Percentiles rank a stretch among this genome's conserved stretches.
Evolutionary conservation across 2,888 invertebrate genomes (phyloP).

Genomic region (Athalia circularis): DNA sequence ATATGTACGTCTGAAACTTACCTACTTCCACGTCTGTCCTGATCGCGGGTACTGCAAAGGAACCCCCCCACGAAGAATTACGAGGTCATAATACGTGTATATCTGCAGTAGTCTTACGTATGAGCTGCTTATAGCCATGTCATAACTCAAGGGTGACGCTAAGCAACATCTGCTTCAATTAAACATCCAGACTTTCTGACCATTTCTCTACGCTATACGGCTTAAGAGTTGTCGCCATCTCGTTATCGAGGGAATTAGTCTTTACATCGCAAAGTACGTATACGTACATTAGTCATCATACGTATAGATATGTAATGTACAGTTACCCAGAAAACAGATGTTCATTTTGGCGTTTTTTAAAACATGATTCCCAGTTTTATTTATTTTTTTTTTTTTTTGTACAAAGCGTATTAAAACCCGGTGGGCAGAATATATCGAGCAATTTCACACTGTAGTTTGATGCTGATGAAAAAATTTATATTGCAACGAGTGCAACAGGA

Average conservation of each 20-base stretch:
- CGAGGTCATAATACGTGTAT: constrained; percentile 15
- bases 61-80: constrained; percentile 18
- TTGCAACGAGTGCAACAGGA: neutral
- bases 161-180: constrained; percentile 36
- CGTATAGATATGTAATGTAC: neutral
- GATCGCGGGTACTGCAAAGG: neutral
- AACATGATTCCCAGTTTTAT: neutral
- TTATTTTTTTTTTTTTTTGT: neutral
- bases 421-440: neutral
- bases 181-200: constrained; percentile 22
- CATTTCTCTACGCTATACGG: neutral
- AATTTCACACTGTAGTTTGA: neutral
- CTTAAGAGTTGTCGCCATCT: no score
- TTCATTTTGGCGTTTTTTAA: neutral
- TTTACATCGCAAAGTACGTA: no score
- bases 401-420: neutral
- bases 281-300: no score
- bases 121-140: neutral
- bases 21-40: constrained; percentile 20
- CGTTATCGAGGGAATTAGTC: no score
- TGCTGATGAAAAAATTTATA: neutral
- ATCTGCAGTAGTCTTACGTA: neutral
- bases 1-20: constrained; percentile 16
- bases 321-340: neutral
- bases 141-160: constrained; percentile 33